Evolutionary conservation across 2,113 vertebrate species (phyloP).

Genomic region (Crypturellus undulatus): DNA sequence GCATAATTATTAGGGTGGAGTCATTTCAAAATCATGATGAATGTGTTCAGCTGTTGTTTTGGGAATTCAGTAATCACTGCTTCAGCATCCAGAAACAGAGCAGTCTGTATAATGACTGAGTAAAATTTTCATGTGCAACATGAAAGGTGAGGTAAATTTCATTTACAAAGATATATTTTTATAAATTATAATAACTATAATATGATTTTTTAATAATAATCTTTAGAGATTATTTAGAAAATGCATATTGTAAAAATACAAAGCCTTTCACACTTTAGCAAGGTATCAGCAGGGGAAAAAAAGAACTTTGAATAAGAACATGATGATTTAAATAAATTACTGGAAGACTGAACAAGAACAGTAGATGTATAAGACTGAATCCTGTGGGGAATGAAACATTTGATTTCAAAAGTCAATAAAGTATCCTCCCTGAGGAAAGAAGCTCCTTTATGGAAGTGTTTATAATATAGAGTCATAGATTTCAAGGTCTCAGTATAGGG

Average conservation of each 20-base stretch:
- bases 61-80: constrained; percentile 3
- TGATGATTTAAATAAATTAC: constrained; percentile 16
- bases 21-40: constrained; percentile 6
- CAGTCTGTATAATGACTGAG: background rate
- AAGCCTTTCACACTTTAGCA: background rate
- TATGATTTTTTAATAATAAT: background rate
- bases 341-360: background rate
- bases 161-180: background rate
- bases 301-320: background rate
- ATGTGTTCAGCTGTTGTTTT: constrained; percentile 29
- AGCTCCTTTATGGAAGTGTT: background rate
- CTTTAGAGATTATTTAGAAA: background rate
- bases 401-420: background rate
- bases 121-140: background rate
- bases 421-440: background rate
- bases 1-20: constrained; percentile 27
- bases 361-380: background rate
- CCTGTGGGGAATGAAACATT: background rate
- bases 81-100: constrained; percentile 39
- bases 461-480: background rate
- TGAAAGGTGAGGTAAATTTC: background rate
- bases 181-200: background rate
- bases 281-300: background rate
- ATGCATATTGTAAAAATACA: background rate
- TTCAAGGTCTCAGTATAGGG: background rate